These are phyloP conservation scores for Stictocephala bisonia DNA, from an alignment of 2,888 invertebrate species.

Conservation along the genomic window DNA sequence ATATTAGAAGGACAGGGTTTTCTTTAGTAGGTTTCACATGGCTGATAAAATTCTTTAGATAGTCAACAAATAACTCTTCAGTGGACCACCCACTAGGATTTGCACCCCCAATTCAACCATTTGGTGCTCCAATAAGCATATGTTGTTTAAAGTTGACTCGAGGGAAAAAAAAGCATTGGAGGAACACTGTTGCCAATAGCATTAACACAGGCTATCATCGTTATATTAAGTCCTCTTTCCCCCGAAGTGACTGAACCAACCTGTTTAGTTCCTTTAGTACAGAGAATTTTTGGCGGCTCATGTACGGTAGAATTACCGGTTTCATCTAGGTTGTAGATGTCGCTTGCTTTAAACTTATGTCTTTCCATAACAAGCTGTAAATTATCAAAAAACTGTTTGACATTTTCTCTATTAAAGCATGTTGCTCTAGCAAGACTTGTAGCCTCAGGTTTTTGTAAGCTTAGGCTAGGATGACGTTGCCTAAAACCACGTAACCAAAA, in stretches of 20 bases:
- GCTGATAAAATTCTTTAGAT: slow-evolving; percentile 43
- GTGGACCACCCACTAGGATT: slow-evolving; percentile 58
- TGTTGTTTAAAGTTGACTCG: slow-evolving; percentile 54
- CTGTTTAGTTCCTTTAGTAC: slow-evolving; percentile 53
- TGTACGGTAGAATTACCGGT: slow-evolving; percentile 47
- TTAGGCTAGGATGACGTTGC: slow-evolving; percentile 48
- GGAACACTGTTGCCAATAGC: slow-evolving; percentile 55
- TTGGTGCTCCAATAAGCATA: slow-evolving; percentile 59
- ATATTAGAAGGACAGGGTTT: not conserved
- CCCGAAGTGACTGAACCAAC: slow-evolving; percentile 56
- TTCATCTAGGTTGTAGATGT: slow-evolving; percentile 50
- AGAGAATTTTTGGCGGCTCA: slow-evolving; percentile 47
- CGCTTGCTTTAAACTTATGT: slow-evolving; percentile 27
- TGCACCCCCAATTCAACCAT: slow-evolving; percentile 54
- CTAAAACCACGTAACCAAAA: slow-evolving; percentile 50
- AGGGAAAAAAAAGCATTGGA: slow-evolving; percentile 57
- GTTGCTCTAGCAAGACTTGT: slow-evolving; percentile 51
- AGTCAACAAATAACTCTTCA: slow-evolving; percentile 42
- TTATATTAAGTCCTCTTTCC: slow-evolving; percentile 54
- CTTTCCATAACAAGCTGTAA: slow-evolving; percentile 44
- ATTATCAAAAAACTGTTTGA: slow-evolving; percentile 57
- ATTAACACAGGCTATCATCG: slow-evolving; percentile 51
- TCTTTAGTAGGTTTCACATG: not conserved
- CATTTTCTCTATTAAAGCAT: slow-evolving; percentile 57
- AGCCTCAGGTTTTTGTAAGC: slow-evolving; percentile 30